Base-by-base conservation (phyloP, 2,888 invertebrate genomes). In the Agrochola lychnidis region DNA sequence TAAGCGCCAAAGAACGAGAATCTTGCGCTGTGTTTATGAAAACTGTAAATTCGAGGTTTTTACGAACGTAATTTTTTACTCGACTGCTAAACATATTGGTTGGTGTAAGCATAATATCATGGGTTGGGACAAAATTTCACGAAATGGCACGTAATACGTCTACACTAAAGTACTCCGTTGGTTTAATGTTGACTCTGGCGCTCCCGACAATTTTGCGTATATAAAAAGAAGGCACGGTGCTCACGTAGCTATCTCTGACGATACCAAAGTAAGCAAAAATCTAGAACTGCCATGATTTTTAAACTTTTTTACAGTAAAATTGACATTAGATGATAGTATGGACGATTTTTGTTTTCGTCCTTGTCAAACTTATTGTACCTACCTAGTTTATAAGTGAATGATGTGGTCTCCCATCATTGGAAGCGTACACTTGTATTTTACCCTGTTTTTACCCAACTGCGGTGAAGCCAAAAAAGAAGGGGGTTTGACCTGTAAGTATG, bases 101-200 rank as follows among this genome's bases (percentile, higher is more conserved):
- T 67, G n/a, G 14, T 45, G 1, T 40, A 16, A 16, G 10, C 25
- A 64, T 16, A 56, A n/a, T 42, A 16, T 25, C 10, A 16, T 9
- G 42, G 9, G 19, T 61, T 40, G 19, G 12, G 64, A 42, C 4
- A 19, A 64, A 40, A 25, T 12, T 4, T 9, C 40, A 25, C 25
- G 25, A 42, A 42, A 42, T 10, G 10, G 25, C 10, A 40, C 51
- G 7, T 51, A 36, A 53, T 40, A 14, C 30, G n/a, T n/a, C 14
- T 56, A 40, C 30, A 25, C 45, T 56, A 16, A 16, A 53, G 45
- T 64, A 36, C 22, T 16, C 25, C 56, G 36, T 45, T 56, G 25
- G 16, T 74, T 16, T 40, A 48, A 36, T 45, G 25, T 75, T 45
- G n/a, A 76, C 77, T 61, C 4, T 56, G 77, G 16, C 63, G 12